Evolutionary conservation across 2,113 vertebrate genomes (phyloP).

Genomic region (Tretioscincus oriximinensis): DNA sequence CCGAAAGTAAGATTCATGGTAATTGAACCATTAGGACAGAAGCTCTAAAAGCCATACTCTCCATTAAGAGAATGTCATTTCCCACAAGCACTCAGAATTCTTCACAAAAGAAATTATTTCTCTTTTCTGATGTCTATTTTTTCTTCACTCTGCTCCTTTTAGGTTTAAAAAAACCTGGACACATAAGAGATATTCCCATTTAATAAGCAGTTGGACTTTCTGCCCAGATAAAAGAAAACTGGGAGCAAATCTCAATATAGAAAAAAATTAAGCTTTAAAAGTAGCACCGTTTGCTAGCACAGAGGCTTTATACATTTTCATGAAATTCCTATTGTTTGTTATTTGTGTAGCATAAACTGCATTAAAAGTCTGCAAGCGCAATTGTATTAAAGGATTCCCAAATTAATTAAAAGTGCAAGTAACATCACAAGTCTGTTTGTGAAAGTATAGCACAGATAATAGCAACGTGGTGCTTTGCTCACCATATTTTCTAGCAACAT

Average conservation of each 20-base stretch:
- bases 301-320: constrained; percentile 41
- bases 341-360: not conserved
- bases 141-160: constrained; percentile 27
- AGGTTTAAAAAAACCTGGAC: constrained; percentile 37
- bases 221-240: constrained; percentile 23
- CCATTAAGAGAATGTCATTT: not conserved
- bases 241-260: constrained; percentile 41
- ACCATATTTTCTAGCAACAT: not conserved
- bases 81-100: constrained; percentile 26
- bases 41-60: constrained; percentile 1
- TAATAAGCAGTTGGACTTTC: constrained; percentile 29
- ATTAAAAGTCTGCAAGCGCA: not conserved
- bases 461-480: not conserved
- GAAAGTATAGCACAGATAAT: not conserved
- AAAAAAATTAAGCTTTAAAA: constrained; percentile 49
- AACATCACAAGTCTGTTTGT: not conserved
- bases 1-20: not conserved
- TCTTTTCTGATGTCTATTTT: constrained; percentile 21
- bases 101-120: constrained; percentile 31
- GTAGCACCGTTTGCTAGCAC: constrained; percentile 43
- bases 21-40: not conserved
- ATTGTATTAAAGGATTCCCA: not conserved
- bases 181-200: constrained; percentile 31
- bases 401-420: not conserved
- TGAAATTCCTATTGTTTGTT: not conserved